Base-by-base conservation (phyloP, 1,140 invertebrate genomes). In the Leptinotarsa texana region DNA sequence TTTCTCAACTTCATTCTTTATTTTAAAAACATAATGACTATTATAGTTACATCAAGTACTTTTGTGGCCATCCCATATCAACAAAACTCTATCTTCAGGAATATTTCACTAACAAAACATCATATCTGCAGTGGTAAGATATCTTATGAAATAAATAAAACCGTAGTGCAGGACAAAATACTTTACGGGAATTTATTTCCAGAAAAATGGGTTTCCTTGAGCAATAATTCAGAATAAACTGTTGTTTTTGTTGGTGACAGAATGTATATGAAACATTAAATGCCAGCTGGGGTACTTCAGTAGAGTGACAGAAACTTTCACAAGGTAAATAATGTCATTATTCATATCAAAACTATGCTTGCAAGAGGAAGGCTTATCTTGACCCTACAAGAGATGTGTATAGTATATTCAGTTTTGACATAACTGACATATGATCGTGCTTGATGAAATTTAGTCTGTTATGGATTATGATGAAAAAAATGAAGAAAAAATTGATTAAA, bases 71-170 rank as follows among this genome's bases (percentile, higher is more conserved):
- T 18, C 61, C n/a, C 8, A 17, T 22, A 18, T 18, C n/a, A 22
- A n/a, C 61, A 13, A 63, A n/a, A 18, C 22, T 6, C 3, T 63
- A 22, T 18, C n/a, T n/a, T 63, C 61, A 18, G n/a, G 6, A 18
- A 18, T 63, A n/a, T 63, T 15, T 18, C 15, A 63, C n/a, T 13
- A 63, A n/a, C 0, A 22, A 15, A 18, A 27, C 63, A 27, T 65
- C 22, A 22, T 66, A 66, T 66, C 63, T 21, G n/a, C 18, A 66
- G 63, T 17, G 63, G 22, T 17, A 22, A 22, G 63, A 66, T 21
- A 24, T 33, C 63, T 66, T 66, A 24, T 66, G 63, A 22, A 22
- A 66, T 15, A 66, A n/a, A 66, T 24, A 66, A 66, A 66, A 33
- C 63, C 11, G 18, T 66, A 21, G 63, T 66, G 63, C 63, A 24